Base-by-base conservation (phyloP, 2,888 invertebrate genomes). In the Tanytarsus gracilentus region DNA sequence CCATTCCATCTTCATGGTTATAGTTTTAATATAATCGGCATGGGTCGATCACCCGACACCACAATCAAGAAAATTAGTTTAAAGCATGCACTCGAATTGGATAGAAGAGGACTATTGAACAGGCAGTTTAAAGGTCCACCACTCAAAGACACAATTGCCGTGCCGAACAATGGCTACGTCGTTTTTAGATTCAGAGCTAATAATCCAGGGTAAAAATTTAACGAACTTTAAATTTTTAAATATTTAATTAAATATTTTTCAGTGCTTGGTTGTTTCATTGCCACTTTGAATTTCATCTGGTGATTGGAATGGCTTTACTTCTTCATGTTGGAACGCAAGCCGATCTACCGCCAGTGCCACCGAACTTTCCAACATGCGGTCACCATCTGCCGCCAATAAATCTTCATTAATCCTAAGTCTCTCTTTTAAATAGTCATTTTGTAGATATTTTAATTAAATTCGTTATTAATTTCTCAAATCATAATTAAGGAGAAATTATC, bases 241-340 rank as follows among this genome's bases (percentile, higher is more conserved):
- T n/a, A 26, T n/a, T n/a, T n/a, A n/a, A n/a, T n/a, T n/a, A n/a
- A n/a, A n/a, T n/a, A n/a, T n/a, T n/a, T n/a, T 62, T 74, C 85
- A 88, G 91, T 60, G 89, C 83, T 70, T 92, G 92, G 92, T 71
- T 92, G 61, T 86, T 92, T 76, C 93, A 93, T 71, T 93, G 93
- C 70, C 93, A 93, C 74, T 89, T 92, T 72, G 81, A 88, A 63
- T 91, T 87, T 75, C 93, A 93, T 74, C 85, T 88, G 67, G 83
- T 86, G 39, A 86, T 88, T 64, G 93, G 93, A 64, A 93, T 93
- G 92, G 85, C 84, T 68, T 71, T 90, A 63, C 79, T 89, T 36
- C 72, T 92, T 48, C 88, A 90, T 70, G 86, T 92, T 63, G 92
- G 91, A 29, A 84, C 86, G 1, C 82, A 83, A 65, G 72, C 75